These are phyloP conservation scores for Leucophora obtusa DNA, from an alignment of 2,888 invertebrate species.

Conservation along the genomic window DNA sequence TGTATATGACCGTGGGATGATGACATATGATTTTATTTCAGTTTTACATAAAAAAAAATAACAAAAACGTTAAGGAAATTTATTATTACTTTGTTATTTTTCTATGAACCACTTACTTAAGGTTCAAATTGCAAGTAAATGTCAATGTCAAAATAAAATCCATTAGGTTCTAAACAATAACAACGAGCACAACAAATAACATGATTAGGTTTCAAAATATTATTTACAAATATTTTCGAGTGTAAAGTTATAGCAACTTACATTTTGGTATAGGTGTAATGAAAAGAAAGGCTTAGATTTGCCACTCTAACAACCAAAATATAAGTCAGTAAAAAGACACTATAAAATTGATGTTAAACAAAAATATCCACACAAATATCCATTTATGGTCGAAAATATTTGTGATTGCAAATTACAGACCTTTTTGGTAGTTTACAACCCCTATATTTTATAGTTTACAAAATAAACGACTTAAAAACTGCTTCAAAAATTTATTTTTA, in stretches of 20 bases:
- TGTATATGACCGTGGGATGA: conserved; percentile 60
- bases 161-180: conserved; percentile 24
- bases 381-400: no score
- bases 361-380: no score
- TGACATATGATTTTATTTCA: conserved; percentile 63
- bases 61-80: conserved; percentile 22
- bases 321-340: no score
- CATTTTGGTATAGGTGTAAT: no score
- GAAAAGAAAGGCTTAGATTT: no score
- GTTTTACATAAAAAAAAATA: conserved; percentile 20
- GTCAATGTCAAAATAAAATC: conserved; percentile 56
- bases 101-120: conserved; percentile 48
- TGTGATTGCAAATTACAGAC: no score
- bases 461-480: no score
- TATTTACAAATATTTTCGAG: neutral
- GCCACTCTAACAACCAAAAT: no score
- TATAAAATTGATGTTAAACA: no score
- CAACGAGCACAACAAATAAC: neutral
- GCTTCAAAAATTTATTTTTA: no score
- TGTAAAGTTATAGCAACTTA: neutral
- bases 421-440: no score
- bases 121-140: conserved; percentile 57
- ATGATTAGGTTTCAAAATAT: neutral
- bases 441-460: no score
- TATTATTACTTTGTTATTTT: conserved; percentile 24